Evolutionary conservation across 2,797 vertebrate genomes (phyloP), one percentile per base, ranked within the genome.

Genomic region (Mormyrops boulengeri): DNA sequence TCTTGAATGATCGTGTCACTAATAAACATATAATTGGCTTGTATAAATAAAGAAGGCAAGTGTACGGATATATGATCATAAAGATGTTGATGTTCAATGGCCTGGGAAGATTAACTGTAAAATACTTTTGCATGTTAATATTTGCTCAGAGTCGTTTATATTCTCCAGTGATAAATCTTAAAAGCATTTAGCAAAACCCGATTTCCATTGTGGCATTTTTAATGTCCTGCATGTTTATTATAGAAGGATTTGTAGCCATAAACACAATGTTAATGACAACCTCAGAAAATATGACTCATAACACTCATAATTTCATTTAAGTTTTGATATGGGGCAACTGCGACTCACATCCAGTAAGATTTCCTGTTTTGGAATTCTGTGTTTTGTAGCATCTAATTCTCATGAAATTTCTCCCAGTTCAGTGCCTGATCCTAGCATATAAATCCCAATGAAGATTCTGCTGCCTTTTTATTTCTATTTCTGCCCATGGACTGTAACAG

Each of bases 1-100:
- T 89, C 26, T 38, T 87, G 82, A 90, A 89, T 73, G 88, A 88
- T 73, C 7, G 3, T 86, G 17, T 90, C 85, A 62, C 87, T 85
- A 90, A 50, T 88, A 88, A 88, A 60, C 50, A 82, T 88, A 55
- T 89, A 41, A 89, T 86, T 44, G 52, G 19, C 30, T 73, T 88
- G 55, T 88, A 80, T 85, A 17, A 85, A 66, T 89, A 66, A 86
- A 89, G 82, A 66, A 30, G 12, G 38, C 62, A 89, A 82, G 47
- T 49, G 84, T 66, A 80, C 49, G 38, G 41, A 89, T 49, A 30
- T 85, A 8, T 82, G 17, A 82, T 50, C 50, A 62, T 69, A 47
- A 30, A 53, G 44, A 88, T 53, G 66, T 80, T 89, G 41, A 87
- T 87, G 85, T 52, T 89, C 49, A 53, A 50, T 47, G 19, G 49